These are phyloP conservation scores for Alethe castanea DNA, from an alignment of 2,113 vertebrate species.

Conservation along the genomic window DNA sequence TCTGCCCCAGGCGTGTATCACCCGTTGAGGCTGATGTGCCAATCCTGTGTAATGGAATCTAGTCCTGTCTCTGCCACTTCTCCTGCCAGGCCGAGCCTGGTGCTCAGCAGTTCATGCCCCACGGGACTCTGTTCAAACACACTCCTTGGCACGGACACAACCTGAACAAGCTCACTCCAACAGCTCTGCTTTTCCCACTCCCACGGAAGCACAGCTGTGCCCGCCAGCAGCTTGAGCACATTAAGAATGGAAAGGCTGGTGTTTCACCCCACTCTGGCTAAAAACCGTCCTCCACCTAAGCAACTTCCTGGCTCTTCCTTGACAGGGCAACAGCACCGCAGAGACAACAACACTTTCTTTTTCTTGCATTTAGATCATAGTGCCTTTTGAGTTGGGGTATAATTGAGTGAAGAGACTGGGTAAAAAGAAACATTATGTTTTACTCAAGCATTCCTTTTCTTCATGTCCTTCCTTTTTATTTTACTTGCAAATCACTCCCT, in stretches of 20 bases:
- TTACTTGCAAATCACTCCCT: neutral
- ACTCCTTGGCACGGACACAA: neutral
- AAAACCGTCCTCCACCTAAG: neutral
- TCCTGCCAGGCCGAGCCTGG: neutral
- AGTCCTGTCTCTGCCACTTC: neutral
- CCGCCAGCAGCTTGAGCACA: neutral
- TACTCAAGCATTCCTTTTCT: neutral
- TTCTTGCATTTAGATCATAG: neutral
- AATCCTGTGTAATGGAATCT: fast-evolving
- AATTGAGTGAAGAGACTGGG: neutral
- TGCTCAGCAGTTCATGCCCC: neutral
- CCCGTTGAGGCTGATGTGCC: fast-evolving
- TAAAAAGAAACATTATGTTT: neutral
- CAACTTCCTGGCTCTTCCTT: neutral
- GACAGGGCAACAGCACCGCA: neutral
- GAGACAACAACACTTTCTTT: neutral
- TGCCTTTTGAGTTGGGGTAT: neutral
- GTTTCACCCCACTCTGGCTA: neutral
- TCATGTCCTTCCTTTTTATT: neutral
- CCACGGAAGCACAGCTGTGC: neutral
- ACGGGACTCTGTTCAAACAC: neutral
- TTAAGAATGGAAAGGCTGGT: neutral
- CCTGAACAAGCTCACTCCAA: neutral
- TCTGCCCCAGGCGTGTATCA: neutral
- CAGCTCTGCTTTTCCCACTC: neutral